phyloP scores from a whole-genome alignment of 1,140 invertebrate genomes.

The Ditylenchus dipsaci region DNA sequence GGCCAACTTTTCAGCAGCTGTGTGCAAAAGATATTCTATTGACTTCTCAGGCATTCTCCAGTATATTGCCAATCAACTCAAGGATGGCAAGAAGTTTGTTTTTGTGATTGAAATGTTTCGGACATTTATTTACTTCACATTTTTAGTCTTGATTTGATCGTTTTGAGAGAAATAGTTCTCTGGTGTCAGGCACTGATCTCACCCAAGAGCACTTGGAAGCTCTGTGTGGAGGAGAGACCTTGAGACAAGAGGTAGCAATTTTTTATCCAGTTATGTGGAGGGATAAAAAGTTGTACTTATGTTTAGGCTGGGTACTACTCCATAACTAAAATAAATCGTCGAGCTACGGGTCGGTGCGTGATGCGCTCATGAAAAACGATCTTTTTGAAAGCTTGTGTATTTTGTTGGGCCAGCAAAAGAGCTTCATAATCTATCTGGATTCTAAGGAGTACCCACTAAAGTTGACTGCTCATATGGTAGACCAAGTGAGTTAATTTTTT shows the following conservation, averaged over 20 bases:
- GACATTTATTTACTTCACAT: constrained; percentile 11
- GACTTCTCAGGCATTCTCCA: constrained; percentile 89
- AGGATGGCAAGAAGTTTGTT: constrained; percentile 80
- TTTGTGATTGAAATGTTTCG: background rate
- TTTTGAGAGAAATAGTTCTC: constrained; percentile 94
- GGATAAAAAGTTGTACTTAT: no score
- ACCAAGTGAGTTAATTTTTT: constrained; percentile 59
- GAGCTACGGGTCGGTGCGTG: constrained; percentile 91
- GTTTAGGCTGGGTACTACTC: constrained; percentile 88
- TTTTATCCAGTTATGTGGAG: no score
- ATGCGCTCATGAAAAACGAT: constrained; percentile 83
- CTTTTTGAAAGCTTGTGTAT: constrained; percentile 86
- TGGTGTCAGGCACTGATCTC: constrained; percentile 84
- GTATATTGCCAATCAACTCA: constrained; percentile 93
- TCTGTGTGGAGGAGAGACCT: constrained; percentile 87
- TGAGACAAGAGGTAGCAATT: constrained; percentile 75
- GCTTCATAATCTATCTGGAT: constrained; percentile 82
- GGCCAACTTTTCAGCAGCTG: constrained; percentile 84
- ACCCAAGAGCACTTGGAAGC: constrained; percentile 91
- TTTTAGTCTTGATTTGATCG: constrained; percentile 66
- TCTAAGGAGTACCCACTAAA: constrained; percentile 84
- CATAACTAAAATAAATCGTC: constrained; percentile 91
- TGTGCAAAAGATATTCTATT: constrained; percentile 94
- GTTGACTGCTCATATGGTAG: constrained; percentile 65
- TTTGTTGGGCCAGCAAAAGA: constrained; percentile 90